Evolutionary conservation across 2,797 vertebrate genomes (phyloP).

Genomic region (Dermochelys coriacea): DNA sequence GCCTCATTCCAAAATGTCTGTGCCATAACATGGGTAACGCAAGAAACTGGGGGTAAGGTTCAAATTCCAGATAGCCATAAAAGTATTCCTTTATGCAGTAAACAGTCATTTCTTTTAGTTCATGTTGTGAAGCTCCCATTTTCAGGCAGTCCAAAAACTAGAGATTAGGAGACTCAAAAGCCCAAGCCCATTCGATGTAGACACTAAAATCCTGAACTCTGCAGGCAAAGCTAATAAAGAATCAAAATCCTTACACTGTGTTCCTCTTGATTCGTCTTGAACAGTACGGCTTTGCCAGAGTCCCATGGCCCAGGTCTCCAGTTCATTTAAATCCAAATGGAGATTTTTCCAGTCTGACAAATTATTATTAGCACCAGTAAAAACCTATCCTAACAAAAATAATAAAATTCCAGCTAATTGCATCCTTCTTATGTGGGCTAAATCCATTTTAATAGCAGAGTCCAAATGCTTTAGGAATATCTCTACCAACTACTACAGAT

Average conservation of each 20-base stretch:
- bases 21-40: conserved; percentile 83
- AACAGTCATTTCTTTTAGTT: conserved; percentile 81
- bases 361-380: conserved; percentile 40
- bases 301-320: conserved; percentile 87
- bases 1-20: conserved; percentile 87
- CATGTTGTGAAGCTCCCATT: conserved; percentile 62
- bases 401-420: conserved; percentile 53
- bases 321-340: conserved; percentile 87
- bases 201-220: conserved; percentile 86
- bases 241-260: conserved; percentile 85
- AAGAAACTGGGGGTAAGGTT: conserved; percentile 84
- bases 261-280: conserved; percentile 83
- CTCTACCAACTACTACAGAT: background rate
- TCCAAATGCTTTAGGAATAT: background rate
- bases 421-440: background rate
- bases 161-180: conserved; percentile 79
- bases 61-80: conserved; percentile 81
- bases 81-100: conserved; percentile 82
- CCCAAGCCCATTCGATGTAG: conserved; percentile 81
- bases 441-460: background rate
- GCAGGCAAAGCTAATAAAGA: conserved; percentile 84
- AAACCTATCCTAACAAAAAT: conserved; percentile 60
- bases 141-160: conserved; percentile 84
- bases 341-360: conserved; percentile 86
- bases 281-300: conserved; percentile 88